These are phyloP conservation scores for Pelobates cultripes DNA, from an alignment of 2,797 vertebrate genomes.

Conservation along the genomic window DNA sequence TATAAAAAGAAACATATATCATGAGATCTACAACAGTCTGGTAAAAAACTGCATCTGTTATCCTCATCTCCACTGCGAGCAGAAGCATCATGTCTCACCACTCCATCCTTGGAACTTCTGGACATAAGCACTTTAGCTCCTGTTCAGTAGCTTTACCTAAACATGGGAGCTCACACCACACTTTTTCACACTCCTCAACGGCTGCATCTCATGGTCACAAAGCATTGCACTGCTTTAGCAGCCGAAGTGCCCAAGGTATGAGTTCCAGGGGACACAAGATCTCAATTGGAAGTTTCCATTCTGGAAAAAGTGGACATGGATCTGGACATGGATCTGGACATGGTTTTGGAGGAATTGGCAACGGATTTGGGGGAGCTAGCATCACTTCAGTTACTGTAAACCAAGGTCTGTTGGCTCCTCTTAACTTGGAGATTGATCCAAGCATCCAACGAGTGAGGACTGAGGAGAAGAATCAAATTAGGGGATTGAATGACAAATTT, in stretches of 20 bases:
- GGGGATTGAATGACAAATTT: conserved; percentile 85
- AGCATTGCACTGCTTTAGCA: conserved; percentile 15
- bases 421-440: conserved; percentile 37
- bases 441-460: conserved; percentile 76
- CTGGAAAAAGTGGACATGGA: conserved; percentile 22
- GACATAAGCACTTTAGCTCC: conserved; percentile 35
- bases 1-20: neutral
- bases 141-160: conserved; percentile 35
- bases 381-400: conserved; percentile 32
- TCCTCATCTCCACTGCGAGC: neutral
- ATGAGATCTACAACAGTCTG: neutral
- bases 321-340: conserved; percentile 18
- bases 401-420: conserved; percentile 43
- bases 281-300: conserved; percentile 11
- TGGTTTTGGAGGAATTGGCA: conserved; percentile 4
- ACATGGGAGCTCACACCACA: conserved; percentile 16
- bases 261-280: conserved; percentile 23
- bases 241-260: conserved; percentile 10
- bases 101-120: conserved; percentile 3
- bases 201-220: conserved; percentile 18
- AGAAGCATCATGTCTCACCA: conserved; percentile 29
- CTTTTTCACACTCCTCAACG: conserved; percentile 19
- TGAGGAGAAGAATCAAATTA: conserved; percentile 87
- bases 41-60: neutral
- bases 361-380: neutral